Evolutionary conservation across 92 coral and sea anemone species (phyloP), one percentile per base, ranked within the genome.

Genomic region (Porites cylindrica): DNA sequence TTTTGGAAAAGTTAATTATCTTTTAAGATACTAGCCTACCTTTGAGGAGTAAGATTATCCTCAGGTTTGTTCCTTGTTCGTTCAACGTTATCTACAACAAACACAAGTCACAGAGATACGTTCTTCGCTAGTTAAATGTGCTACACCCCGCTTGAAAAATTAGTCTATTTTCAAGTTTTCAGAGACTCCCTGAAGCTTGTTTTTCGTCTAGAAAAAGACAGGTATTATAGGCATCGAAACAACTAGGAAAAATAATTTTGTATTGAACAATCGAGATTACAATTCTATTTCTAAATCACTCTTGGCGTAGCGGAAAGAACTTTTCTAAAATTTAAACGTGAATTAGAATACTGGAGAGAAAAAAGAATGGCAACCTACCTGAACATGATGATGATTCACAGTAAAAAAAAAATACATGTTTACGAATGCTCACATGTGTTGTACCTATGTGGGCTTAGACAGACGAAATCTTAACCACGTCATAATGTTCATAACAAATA

Each of bases 181-280:
- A 82, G 71, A 82, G 78, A 71, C 86, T 70, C 52, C 86, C 86
- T 82, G 53, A 26, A 74, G 86, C 0, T 58, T 82, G 68, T 70
- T 82, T 70, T 59, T 23, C 10, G 38, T 82, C 86, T 38, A 32
- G 77, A 82, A 82, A 67, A 59, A 58, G 19, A 4, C 78, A 70
- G 47, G 70, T 70, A 81, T 82, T 82, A 70, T 29, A 32, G 43
- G 54, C 51, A 54, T 32, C 77, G 78, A 58, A 32, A 70, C 69
- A 70, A 47, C 29, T 12, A 6, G 63, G 64, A 58, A 19, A 82
- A 82, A 52, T 6, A 54, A 17, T 70, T 70, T 62, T 81, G 19
- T 47, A 16, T 26, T 81, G 23, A 66, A 69, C 85, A 68, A n/a
- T 11, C 23, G 68, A 52, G 64, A 19, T 51, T 26, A 52, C 78